Percentiles rank a stretch among this genome's conserved stretches.
phyloP scores from a whole-genome alignment of 2,113 vertebrate genomes.

The Ailurus styani region DNA sequence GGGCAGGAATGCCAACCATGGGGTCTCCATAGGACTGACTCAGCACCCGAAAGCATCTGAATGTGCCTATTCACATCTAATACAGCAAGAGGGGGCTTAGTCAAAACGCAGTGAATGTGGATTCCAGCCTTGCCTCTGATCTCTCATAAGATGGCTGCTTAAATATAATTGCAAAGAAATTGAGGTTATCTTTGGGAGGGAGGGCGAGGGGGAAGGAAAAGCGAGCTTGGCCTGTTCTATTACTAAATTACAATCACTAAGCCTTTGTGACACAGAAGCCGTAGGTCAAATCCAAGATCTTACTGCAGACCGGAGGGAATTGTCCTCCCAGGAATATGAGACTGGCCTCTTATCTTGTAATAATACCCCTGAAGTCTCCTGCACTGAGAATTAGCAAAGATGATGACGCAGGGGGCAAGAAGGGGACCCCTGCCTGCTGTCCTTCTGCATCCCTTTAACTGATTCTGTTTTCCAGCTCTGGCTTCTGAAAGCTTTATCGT shows the following conservation, averaged over 20 bases:
- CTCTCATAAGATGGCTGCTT: neutral
- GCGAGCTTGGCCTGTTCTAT: too few species aligned
- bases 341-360: neutral
- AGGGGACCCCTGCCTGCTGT: fast-evolving
- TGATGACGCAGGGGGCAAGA: fast-evolving
- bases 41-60: fast-evolving
- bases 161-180: neutral
- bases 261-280: neutral
- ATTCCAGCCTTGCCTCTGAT: neutral
- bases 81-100: neutral
- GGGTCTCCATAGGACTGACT: fast-evolving
- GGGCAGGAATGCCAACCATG: fast-evolving
- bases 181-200: neutral
- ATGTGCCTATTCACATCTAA: fast-evolving
- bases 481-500: neutral
- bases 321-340: neutral
- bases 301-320: constrained; percentile 7
- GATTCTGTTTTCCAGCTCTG: neutral
- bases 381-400: neutral
- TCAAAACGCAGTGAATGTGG: neutral
- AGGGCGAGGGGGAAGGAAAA: neutral
- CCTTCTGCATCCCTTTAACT: neutral
- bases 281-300: constrained; percentile 33
- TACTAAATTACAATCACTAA: neutral
- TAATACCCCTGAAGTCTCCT: neutral